Conservation (phyloP, 2,797 vertebrate genomes). For the Heteromormyrus szaboi region DNA sequence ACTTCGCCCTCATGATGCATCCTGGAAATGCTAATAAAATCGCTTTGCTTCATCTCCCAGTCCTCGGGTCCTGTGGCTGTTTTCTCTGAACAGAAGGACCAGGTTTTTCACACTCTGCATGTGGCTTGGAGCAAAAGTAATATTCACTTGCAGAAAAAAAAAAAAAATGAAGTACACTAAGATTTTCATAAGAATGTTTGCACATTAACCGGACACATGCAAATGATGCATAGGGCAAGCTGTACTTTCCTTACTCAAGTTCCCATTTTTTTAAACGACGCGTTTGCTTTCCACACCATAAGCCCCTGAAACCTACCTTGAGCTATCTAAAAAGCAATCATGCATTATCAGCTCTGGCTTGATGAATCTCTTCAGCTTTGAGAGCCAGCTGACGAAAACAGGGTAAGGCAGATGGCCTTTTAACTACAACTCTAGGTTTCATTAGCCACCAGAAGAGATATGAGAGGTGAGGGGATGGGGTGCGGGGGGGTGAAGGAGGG, state of each 20-base stretch:
- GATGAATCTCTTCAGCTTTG: neutral
- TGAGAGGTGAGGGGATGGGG: neutral
- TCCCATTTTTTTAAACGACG: neutral
- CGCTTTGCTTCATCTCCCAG: neutral
- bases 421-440: neutral
- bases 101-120: neutral
- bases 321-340: neutral
- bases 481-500: neutral
- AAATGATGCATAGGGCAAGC: neutral
- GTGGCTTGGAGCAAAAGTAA: neutral
- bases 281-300: neutral
- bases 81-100: neutral
- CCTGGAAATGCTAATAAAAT: neutral
- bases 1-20: neutral
- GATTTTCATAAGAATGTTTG: neutral
- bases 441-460: neutral
- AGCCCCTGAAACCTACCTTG: neutral
- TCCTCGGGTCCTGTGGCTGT: neutral
- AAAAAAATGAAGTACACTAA: neutral
- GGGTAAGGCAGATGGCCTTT: slow-evolving; percentile 9
- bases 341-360: neutral
- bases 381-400: neutral
- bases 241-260: neutral
- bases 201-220: neutral
- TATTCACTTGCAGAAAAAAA: neutral